Evolutionary conservation across 2,888 invertebrate species (phyloP).

Genomic region (Nephrotoma appendiculata): DNA sequence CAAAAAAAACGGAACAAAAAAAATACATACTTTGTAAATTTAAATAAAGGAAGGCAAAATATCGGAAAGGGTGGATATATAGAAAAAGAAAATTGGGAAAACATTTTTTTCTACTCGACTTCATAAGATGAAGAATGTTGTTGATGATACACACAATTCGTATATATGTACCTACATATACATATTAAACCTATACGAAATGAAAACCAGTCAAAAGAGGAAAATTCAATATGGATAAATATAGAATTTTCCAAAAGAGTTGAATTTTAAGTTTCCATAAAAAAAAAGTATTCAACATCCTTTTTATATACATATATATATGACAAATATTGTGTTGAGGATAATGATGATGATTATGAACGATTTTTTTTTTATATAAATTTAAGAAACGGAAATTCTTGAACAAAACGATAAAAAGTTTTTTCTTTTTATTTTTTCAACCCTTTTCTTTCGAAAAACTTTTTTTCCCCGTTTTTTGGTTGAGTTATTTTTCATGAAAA

Average conservation of each 20-base stretch:
- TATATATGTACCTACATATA: not conserved
- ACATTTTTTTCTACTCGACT: not conserved
- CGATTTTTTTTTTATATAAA: not conserved
- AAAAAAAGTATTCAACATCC: not conserved
- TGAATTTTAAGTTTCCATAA: not conserved
- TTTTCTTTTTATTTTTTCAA: not conserved
- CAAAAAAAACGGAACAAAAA: not conserved
- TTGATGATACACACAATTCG: not conserved
- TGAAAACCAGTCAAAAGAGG: not conserved
- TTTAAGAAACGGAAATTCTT: not conserved
- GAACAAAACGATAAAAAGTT: not conserved
- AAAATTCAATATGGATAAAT: not conserved
- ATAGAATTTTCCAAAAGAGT: not conserved
- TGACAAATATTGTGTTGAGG: not conserved
- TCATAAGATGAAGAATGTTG: not conserved
- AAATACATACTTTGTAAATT: not conserved
- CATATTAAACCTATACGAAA: not conserved
- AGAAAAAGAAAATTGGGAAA: not conserved
- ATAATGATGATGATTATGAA: not conserved
- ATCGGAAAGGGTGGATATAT: not conserved
- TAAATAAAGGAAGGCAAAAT: not conserved
- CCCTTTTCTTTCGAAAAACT: not conserved
- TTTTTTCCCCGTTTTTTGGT: not conserved
- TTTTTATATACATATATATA: not conserved
- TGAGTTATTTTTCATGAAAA: not conserved